These are phyloP conservation scores for Octonoba sinensis DNA, from an alignment of 2,888 invertebrate genomes.

Conservation along the genomic window DNA sequence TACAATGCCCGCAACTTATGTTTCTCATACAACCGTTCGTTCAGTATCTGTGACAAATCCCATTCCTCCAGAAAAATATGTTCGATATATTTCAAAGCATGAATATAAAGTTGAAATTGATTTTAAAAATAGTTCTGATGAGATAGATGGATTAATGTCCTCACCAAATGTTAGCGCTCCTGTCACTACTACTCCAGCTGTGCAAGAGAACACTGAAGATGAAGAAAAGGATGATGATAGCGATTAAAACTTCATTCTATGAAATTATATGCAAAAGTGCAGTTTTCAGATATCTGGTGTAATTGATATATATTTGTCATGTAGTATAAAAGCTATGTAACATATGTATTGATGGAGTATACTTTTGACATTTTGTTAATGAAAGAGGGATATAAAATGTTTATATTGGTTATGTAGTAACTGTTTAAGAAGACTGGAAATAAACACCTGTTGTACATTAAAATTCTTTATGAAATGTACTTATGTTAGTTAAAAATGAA, in stretches of 20 bases:
- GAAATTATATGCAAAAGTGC: constrained; percentile 40
- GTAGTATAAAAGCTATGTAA: constrained; percentile 40
- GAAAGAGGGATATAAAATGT: constrained; percentile 29
- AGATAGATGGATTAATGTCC: constrained; percentile 65
- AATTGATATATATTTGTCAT: constrained; percentile 44
- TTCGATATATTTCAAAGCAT: constrained; percentile 94
- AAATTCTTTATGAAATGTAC: constrained; percentile 45
- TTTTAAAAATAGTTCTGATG: constrained; percentile 78
- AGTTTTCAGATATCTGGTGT: constrained; percentile 46
- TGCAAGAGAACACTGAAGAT: constrained; percentile 68
- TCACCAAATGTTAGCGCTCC: constrained; percentile 52
- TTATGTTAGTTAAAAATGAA: constrained; percentile 49
- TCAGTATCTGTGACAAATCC: constrained; percentile 86
- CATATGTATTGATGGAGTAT: constrained; percentile 30
- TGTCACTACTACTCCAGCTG: constrained; percentile 54
- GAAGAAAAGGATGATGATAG: constrained; percentile 68
- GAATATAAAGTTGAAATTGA: constrained; percentile 95
- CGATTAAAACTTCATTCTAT: constrained; percentile 60
- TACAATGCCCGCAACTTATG: constrained; percentile 97
- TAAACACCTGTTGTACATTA: constrained; percentile 45
- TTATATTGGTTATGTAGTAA: constrained; percentile 51
- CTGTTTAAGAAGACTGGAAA: constrained; percentile 24
- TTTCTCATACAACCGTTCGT: constrained; percentile 93
- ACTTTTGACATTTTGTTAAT: constrained; percentile 30
- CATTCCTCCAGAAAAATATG: constrained; percentile 97